Evolutionary conservation across 2,888 invertebrate genomes (phyloP).

Genomic region (Drymonia ruficornis): DNA sequence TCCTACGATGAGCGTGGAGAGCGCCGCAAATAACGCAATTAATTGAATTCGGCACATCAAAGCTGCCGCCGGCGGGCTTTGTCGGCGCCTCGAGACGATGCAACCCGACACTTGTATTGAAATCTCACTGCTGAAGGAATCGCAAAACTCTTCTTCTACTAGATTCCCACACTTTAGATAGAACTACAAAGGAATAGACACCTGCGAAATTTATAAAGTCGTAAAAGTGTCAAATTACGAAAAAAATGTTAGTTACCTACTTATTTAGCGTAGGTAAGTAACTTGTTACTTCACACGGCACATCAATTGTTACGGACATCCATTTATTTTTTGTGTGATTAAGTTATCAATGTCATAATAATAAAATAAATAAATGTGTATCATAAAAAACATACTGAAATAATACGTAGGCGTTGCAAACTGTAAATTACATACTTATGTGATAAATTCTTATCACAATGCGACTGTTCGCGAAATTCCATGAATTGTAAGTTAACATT

Average conservation of each 20-base stretch:
- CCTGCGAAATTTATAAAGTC: constrained; percentile 48
- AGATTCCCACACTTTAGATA: constrained; percentile 57
- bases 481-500: constrained; percentile 37
- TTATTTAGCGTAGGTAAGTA: background rate
- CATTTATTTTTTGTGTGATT: too few species aligned
- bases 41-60: constrained; percentile 83
- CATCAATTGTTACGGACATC: too few species aligned
- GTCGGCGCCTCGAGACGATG: constrained; percentile 68
- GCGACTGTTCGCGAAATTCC: constrained; percentile 41
- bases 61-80: constrained; percentile 74
- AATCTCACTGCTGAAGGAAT: constrained; percentile 30
- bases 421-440: constrained; percentile 12
- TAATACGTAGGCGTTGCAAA: background rate
- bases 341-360: background rate
- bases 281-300: constrained; percentile 11
- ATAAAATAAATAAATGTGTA: background rate
- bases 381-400: constrained; percentile 5
- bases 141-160: constrained; percentile 55
- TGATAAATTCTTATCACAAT: constrained; percentile 34
- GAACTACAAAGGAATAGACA: constrained; percentile 40
- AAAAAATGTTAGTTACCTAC: constrained; percentile 23
- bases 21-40: constrained; percentile 80
- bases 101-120: constrained; percentile 75
- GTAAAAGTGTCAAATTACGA: constrained; percentile 52
- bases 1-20: constrained; percentile 67